A percentile compares a stretch with the other conserved stretches of the same genome.
These are phyloP conservation scores for Chelonus insularis DNA, from an alignment of 1,140 invertebrate genomes.

Conservation along the genomic window DNA sequence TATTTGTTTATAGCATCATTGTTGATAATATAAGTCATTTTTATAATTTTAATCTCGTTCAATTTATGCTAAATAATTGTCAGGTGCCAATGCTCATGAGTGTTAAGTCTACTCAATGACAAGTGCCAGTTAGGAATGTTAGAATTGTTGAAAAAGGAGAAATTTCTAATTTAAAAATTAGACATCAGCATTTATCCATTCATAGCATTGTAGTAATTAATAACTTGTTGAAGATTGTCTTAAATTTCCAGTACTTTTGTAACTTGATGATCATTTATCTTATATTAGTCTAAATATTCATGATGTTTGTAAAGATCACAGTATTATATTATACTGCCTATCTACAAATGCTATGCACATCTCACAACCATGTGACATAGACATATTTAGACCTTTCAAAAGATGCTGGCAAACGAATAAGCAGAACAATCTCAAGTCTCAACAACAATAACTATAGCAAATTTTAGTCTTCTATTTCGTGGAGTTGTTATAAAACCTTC, in stretches of 20 bases:
- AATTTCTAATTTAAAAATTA: too few relatives aligned
- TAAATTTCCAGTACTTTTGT: background rate
- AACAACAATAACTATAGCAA: background rate
- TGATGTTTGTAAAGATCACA: background rate
- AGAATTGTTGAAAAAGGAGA: too few relatives aligned
- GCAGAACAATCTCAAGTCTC: background rate
- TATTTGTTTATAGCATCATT: too few relatives aligned
- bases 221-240: background rate
- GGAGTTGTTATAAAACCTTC: background rate
- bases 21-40: too few relatives aligned
- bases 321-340: background rate
- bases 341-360: background rate
- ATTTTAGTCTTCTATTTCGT: background rate
- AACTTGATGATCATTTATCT: background rate
- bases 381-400: background rate
- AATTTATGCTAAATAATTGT: too few relatives aligned
- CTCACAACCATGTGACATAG: background rate
- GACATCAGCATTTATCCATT: too few relatives aligned
- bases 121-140: too few relatives aligned
- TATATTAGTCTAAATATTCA: background rate
- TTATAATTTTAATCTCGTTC: too few relatives aligned
- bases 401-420: background rate
- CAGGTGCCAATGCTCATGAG: too few relatives aligned
- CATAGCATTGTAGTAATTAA: too few relatives aligned
- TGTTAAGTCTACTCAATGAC: too few relatives aligned